Evolutionary conservation across 2,888 invertebrate genomes (phyloP).

Genomic region (Nemapogon koenigi): DNA sequence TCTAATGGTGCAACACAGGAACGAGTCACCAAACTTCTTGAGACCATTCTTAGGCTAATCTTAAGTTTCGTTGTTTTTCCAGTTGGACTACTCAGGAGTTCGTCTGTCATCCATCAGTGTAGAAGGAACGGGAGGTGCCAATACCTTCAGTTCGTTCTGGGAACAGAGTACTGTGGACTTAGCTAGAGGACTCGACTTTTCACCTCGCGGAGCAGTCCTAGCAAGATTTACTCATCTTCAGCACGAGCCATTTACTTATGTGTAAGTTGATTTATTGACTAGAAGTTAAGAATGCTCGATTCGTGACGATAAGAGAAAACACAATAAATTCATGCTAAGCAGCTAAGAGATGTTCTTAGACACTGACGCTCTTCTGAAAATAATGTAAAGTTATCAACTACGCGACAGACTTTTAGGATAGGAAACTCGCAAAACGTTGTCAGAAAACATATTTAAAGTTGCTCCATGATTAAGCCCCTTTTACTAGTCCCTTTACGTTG

Average conservation of each 20-base stretch:
- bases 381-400: too few species aligned
- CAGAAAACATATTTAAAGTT: too few species aligned
- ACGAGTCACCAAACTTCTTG: too few species aligned
- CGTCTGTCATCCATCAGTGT: slow-evolving; percentile 65
- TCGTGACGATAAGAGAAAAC: neutral
- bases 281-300: neutral
- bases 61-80: slow-evolving; percentile 16
- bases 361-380: too few species aligned
- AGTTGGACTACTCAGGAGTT: slow-evolving; percentile 69
- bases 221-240: slow-evolving; percentile 76
- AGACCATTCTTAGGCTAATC: too few species aligned
- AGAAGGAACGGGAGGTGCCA: slow-evolving; percentile 53
- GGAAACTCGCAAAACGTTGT: too few species aligned
- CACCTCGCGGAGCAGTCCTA: slow-evolving; percentile 75
- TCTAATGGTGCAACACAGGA: too few species aligned
- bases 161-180: slow-evolving; percentile 80
- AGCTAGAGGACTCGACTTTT: slow-evolving; percentile 82
- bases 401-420: too few species aligned
- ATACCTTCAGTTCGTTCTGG: slow-evolving; percentile 76
- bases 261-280: slow-evolving; percentile 31
- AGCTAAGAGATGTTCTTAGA: too few species aligned
- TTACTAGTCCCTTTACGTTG: too few species aligned
- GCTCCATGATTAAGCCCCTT: too few species aligned
- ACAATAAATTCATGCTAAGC: too few species aligned
- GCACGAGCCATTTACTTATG: slow-evolving; percentile 69